These are phyloP conservation scores for Dreissena polymorpha DNA, from an alignment of 1,140 invertebrate species.

Conservation along the genomic window DNA sequence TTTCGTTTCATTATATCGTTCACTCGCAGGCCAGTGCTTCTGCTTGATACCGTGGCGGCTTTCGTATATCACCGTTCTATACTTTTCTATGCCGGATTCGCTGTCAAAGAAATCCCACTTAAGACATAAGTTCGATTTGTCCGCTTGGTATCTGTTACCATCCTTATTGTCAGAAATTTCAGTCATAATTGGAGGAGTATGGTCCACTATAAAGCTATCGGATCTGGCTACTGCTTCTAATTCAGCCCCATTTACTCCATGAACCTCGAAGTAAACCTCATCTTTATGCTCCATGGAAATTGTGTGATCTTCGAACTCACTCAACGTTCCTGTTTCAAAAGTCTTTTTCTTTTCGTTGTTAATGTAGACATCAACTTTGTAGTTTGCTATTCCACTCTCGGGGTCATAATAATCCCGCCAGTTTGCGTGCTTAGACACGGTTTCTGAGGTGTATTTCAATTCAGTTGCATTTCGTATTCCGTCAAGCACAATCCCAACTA, in stretches of 20 bases:
- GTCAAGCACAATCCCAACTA: constrained; percentile 21
- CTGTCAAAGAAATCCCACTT: constrained; percentile 35
- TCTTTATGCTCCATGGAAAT: constrained; percentile 44
- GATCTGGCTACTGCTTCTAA: background rate
- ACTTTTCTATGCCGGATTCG: constrained; percentile 35
- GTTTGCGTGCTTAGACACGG: constrained; percentile 19
- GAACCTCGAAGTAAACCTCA: constrained; percentile 18
- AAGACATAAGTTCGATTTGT: constrained; percentile 14
- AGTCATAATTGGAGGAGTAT: constrained; percentile 17
- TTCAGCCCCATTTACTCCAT: constrained; percentile 42
- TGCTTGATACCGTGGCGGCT: constrained; percentile 14
- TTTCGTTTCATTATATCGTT: background rate
- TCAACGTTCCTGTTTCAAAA: constrained; percentile 12
- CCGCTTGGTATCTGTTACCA: background rate
- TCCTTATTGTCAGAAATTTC: constrained; percentile 16
- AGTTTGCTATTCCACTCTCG: constrained; percentile 33
- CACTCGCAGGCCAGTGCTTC: constrained; percentile 11
- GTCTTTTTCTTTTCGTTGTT: constrained; percentile 31
- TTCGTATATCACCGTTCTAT: constrained; percentile 23
- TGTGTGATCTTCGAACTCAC: constrained; percentile 37
- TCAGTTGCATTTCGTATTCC: background rate
- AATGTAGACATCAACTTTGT: constrained; percentile 29
- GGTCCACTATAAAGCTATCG: constrained; percentile 29
- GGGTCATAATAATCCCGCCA: constrained; percentile 34
- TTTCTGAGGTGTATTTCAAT: constrained; percentile 27